Evolutionary conservation across 2,888 invertebrate species (phyloP).

Genomic region (Apomyelois bistriatella): DNA sequence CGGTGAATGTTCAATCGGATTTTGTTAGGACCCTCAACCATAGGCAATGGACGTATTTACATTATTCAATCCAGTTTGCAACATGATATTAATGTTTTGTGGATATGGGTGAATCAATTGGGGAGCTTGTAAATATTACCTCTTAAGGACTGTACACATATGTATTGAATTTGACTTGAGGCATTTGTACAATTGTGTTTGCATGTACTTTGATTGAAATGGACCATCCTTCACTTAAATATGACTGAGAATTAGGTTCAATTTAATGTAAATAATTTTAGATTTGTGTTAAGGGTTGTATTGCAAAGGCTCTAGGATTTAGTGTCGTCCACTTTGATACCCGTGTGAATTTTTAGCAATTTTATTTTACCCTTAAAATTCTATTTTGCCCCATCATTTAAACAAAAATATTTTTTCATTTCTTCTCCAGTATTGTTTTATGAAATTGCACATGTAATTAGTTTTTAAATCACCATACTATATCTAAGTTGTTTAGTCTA

Average conservation of each 20-base stretch:
- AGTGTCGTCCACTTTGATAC: conserved; percentile 35
- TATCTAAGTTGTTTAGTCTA: conserved; percentile 43
- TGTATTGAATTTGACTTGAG: conserved; percentile 12
- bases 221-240: conserved; percentile 54
- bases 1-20: too few relatives aligned
- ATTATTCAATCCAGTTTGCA: neutral
- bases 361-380: conserved; percentile 28
- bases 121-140: conserved; percentile 33
- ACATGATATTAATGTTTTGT: conserved; percentile 25
- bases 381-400: conserved; percentile 25
- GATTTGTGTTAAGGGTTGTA: conserved; percentile 41
- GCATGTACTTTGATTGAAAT: conserved; percentile 21
- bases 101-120: conserved; percentile 20
- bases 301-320: conserved; percentile 36
- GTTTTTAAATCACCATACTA: conserved; percentile 24
- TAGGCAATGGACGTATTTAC: neutral
- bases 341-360: conserved; percentile 33
- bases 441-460: conserved; percentile 21
- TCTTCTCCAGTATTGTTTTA: conserved; percentile 2
- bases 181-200: conserved; percentile 7
- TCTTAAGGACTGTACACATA: conserved; percentile 13
- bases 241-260: conserved; percentile 77
- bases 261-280: conserved; percentile 63
- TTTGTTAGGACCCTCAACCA: too few relatives aligned
- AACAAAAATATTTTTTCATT: neutral